phyloP scores from a whole-genome alignment of 1,140 invertebrate genomes.

The Dendrolimus kikuchii region DNA sequence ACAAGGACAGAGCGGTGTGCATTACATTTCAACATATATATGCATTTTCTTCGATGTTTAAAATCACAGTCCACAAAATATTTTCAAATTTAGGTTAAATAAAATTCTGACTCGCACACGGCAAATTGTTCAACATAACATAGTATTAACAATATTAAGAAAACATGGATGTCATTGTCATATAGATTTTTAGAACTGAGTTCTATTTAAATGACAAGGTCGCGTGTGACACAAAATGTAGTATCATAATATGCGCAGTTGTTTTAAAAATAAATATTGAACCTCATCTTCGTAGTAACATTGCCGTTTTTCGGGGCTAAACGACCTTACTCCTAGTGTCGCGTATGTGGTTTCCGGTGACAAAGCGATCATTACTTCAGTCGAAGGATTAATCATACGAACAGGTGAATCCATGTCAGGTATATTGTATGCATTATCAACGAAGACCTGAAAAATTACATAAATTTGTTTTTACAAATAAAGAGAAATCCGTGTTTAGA shows the following conservation, averaged over 20 bases:
- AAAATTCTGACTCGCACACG: too few relatives aligned
- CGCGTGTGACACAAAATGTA: too few relatives aligned
- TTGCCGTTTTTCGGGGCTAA: slow-evolving; percentile 61
- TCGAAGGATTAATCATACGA: slow-evolving; percentile 68
- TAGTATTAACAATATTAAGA: too few relatives aligned
- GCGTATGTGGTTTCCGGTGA: slow-evolving; percentile 75
- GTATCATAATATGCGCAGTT: neutral
- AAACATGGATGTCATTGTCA: too few relatives aligned
- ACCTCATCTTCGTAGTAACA: slow-evolving; percentile 75
- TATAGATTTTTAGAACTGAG: too few relatives aligned
- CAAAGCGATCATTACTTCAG: slow-evolving; percentile 74
- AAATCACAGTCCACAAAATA: too few relatives aligned
- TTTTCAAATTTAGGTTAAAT: too few relatives aligned
- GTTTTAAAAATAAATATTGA: slow-evolving; percentile 9
- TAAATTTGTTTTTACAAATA: slow-evolving; percentile 20
- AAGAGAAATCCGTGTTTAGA: slow-evolving; percentile 12
- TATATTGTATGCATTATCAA: slow-evolving; percentile 76
- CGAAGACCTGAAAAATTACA: slow-evolving; percentile 58
- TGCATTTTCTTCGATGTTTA: too few relatives aligned
- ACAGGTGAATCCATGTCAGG: slow-evolving; percentile 74
- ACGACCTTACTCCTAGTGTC: slow-evolving; percentile 63
- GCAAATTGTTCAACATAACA: too few relatives aligned
- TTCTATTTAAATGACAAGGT: too few relatives aligned
- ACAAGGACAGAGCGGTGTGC: too few relatives aligned
- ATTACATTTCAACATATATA: too few relatives aligned